These are phyloP conservation scores for Phymorhynchus buccinoides DNA, from an alignment of 1,140 invertebrate species.

Conservation along the genomic window DNA sequence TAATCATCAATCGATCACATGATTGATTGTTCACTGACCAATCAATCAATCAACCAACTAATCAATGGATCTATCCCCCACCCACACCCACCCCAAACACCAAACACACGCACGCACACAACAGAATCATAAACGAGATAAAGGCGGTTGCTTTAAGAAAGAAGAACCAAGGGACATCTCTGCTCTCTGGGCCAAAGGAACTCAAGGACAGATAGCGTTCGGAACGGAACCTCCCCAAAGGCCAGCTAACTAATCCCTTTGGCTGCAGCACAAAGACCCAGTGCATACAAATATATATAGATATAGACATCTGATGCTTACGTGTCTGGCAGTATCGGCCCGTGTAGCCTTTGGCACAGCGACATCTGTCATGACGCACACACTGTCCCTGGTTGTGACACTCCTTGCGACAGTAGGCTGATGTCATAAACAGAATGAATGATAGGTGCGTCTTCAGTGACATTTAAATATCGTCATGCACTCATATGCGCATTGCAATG, in stretches of 20 bases:
- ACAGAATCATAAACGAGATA: too few relatives aligned
- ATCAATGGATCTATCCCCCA: background rate
- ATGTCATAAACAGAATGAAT: constrained; percentile 33
- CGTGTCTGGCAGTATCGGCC: constrained; percentile 53
- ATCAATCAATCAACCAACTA: background rate
- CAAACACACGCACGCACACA: too few relatives aligned
- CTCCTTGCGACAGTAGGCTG: constrained; percentile 51
- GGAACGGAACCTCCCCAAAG: too few relatives aligned
- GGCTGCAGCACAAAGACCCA: too few relatives aligned
- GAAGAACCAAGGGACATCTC: background rate
- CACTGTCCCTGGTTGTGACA: constrained; percentile 60
- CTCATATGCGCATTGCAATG: background rate
- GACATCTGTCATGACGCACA: constrained; percentile 52
- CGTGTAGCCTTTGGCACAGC: constrained; percentile 55
- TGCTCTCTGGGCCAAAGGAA: background rate
- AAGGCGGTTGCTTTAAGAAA: background rate
- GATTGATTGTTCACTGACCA: background rate
- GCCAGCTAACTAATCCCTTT: too few relatives aligned
- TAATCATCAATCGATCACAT: background rate
- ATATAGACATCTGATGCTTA: too few relatives aligned
- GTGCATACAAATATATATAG: too few relatives aligned
- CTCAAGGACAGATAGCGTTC: too few relatives aligned
- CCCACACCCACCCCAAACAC: background rate
- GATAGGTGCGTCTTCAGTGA: background rate
- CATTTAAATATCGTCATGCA: too few relatives aligned